These are phyloP conservation scores for Macaria liturata DNA, from an alignment of 2,888 invertebrate genomes.

Conservation along the genomic window DNA sequence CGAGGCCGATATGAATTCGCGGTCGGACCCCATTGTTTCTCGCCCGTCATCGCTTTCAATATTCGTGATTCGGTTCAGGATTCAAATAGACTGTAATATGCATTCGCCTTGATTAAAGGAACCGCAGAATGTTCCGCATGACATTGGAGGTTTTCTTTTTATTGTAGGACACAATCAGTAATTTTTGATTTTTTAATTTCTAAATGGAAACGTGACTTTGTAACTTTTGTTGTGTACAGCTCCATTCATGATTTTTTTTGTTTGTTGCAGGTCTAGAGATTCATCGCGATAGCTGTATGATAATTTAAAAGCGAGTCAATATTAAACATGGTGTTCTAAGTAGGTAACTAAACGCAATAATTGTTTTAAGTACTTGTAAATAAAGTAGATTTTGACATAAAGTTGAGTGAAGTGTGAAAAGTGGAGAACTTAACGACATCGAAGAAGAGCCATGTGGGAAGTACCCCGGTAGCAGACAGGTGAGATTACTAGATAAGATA, in stretches of 20 bases:
- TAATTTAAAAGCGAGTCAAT: slow-evolving; percentile 34
- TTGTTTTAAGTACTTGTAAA: slow-evolving; percentile 11
- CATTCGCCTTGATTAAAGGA: slow-evolving; percentile 51
- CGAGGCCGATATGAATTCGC: slow-evolving; percentile 48
- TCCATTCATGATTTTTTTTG: slow-evolving; percentile 34
- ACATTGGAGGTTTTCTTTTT: slow-evolving; percentile 44
- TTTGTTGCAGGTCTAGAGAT: slow-evolving; percentile 68
- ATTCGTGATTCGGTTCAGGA: slow-evolving; percentile 39
- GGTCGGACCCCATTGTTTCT: slow-evolving; percentile 59
- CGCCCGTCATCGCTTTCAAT: slow-evolving; percentile 46
- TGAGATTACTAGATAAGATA: slow-evolving; percentile 43
- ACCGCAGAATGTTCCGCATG: slow-evolving; percentile 47
- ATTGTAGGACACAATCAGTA: slow-evolving; percentile 35
- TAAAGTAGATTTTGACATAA: slow-evolving; percentile 30
- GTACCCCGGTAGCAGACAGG: slow-evolving; percentile 74
- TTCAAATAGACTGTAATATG: slow-evolving; percentile 42
- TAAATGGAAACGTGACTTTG: slow-evolving; percentile 32
- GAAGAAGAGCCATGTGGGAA: slow-evolving; percentile 59
- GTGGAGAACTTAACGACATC: slow-evolving; percentile 67
- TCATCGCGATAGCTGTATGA: slow-evolving; percentile 34
- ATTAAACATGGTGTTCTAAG: slow-evolving; percentile 6
- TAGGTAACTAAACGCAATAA: slow-evolving; percentile 17
- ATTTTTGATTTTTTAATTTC: slow-evolving; percentile 31
- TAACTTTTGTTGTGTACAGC: slow-evolving; percentile 5
- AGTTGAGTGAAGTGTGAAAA: slow-evolving; percentile 57